These are phyloP conservation scores for Drosophila murphyi DNA, from an alignment of 1,140 invertebrate species.

Conservation along the genomic window DNA sequence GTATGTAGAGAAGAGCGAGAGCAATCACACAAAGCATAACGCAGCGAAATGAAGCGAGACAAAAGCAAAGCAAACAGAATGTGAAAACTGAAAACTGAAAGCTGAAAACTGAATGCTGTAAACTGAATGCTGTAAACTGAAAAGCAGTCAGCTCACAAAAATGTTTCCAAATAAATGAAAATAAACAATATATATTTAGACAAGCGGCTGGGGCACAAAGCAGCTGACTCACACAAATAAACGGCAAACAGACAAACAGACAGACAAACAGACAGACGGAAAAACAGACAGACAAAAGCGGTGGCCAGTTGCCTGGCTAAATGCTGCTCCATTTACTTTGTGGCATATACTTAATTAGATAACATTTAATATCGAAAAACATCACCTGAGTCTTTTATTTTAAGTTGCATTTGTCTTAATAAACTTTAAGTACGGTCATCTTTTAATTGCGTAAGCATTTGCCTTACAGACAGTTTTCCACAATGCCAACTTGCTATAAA, in stretches of 20 bases:
- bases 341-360: no score
- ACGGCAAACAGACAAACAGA: neutral
- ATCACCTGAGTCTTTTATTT: no score
- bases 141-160: conserved; percentile 21
- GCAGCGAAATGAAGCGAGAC: conserved; percentile 21
- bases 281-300: no score
- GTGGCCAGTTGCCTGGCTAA: no score
- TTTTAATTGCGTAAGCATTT: no score
- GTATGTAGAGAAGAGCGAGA: neutral
- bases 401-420: no score
- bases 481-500: no score
- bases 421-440: no score
- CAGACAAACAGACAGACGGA: no score
- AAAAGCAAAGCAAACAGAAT: conserved; percentile 40
- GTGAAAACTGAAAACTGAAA: conserved; percentile 30
- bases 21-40: conserved; percentile 7
- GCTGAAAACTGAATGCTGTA: conserved; percentile 13
- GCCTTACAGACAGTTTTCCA: no score
- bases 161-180: conserved; percentile 49
- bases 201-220: conserved; percentile 28
- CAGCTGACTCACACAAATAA: conserved; percentile 41
- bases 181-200: conserved; percentile 58
- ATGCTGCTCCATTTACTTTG: no score
- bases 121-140: conserved; percentile 27
- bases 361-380: no score